These are phyloP conservation scores for Ectobius pallidus DNA, from an alignment of 2,888 invertebrate genomes.

Conservation along the genomic window DNA sequence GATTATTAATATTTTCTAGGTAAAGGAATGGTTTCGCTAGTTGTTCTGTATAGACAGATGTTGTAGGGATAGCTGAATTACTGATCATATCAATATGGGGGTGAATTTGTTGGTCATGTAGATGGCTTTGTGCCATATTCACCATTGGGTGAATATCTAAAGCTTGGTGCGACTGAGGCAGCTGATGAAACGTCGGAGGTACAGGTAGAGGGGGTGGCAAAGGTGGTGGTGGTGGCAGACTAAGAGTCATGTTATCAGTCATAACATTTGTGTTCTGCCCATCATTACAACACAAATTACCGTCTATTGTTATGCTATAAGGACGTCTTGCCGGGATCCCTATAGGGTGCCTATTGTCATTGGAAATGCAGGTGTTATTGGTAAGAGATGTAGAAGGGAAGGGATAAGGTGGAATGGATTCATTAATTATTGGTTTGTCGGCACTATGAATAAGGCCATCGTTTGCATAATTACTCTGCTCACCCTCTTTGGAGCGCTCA, in stretches of 20 bases:
- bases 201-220: background rate
- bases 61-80: background rate
- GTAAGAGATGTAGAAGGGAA: background rate
- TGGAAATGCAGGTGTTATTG: background rate
- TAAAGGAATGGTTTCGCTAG: background rate
- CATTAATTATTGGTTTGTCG: background rate
- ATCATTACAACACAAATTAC: constrained; percentile 36
- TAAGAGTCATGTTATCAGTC: background rate
- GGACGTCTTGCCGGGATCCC: background rate
- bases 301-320: constrained; percentile 37
- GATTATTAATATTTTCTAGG: background rate
- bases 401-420: background rate
- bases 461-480: constrained; percentile 2
- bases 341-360: background rate
- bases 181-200: background rate
- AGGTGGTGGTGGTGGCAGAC: background rate
- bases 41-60: background rate
- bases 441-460: background rate
- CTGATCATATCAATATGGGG: background rate
- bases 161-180: background rate
- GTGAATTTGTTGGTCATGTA: background rate
- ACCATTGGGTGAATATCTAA: background rate
- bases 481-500: background rate
- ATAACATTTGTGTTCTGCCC: background rate
- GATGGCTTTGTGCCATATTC: background rate